Evolutionary conservation across 1,140 invertebrate genomes (phyloP).

Genomic region (Pachyrhynchus sulphureomaculatus): DNA sequence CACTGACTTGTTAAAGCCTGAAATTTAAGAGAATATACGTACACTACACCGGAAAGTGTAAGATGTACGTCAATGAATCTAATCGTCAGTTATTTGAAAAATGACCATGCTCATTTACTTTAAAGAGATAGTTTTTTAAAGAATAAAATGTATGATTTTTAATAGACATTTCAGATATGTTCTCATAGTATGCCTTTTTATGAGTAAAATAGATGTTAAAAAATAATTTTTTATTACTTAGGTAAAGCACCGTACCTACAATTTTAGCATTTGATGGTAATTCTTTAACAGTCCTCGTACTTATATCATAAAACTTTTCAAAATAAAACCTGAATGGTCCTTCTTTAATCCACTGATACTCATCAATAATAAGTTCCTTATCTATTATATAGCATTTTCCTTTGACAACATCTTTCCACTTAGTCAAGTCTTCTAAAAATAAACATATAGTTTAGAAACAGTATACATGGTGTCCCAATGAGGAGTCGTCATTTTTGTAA

Average conservation of each 20-base stretch:
- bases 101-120: no score
- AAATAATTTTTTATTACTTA: constrained; percentile 22
- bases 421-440: constrained; percentile 9
- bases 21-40: no score
- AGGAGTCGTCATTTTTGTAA: no score
- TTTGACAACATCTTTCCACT: constrained; percentile 53
- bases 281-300: constrained; percentile 61
- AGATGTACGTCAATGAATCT: no score
- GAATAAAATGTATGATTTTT: no score
- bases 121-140: no score
- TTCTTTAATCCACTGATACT: constrained; percentile 62
- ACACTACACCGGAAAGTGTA: no score
- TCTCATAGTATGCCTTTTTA: no score
- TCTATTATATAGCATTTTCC: constrained; percentile 48
- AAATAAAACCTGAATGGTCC: constrained; percentile 80
- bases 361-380: constrained; percentile 55
- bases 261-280: constrained; percentile 60
- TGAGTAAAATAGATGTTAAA: no score
- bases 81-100: no score
- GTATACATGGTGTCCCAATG: neutral
- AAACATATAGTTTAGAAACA: neutral
- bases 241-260: constrained; percentile 56
- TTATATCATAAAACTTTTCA: constrained; percentile 65
- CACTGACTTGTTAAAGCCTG: no score
- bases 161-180: no score